A percentile compares a stretch with the other conserved stretches of the same genome.
These are phyloP conservation scores for Paralvinella palmiformis DNA, from an alignment of 1,140 invertebrate genomes.

Conservation along the genomic window DNA sequence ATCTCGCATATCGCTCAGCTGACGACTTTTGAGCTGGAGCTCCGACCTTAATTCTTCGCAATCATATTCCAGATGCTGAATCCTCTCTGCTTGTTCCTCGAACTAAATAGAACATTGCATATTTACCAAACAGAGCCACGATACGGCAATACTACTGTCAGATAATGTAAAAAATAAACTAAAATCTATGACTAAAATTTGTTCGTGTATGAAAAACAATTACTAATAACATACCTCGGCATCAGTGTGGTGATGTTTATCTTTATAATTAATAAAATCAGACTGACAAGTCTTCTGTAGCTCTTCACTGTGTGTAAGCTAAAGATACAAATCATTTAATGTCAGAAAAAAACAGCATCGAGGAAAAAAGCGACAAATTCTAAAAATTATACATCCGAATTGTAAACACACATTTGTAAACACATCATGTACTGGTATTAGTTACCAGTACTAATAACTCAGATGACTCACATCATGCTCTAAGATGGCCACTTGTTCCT, in stretches of 20 bases:
- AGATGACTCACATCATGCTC: conserved; percentile 32
- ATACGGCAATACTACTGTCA: background rate
- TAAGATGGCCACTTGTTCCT: conserved; percentile 29
- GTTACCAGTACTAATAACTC: background rate
- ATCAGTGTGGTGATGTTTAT: conserved; percentile 39
- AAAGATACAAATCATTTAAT: too few relatives aligned
- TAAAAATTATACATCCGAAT: too few relatives aligned
- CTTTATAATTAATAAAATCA: conserved; percentile 37
- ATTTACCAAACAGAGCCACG: too few relatives aligned
- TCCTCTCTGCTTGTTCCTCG: conserved; percentile 34
- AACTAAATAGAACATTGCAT: too few relatives aligned
- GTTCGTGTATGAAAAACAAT: too few relatives aligned
- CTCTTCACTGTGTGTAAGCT: conserved; percentile 30
- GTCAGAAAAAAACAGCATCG: too few relatives aligned
- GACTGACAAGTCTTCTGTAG: conserved; percentile 32
- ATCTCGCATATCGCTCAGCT: conserved; percentile 34
- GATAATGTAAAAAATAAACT: background rate
- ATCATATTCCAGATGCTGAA: conserved; percentile 40
- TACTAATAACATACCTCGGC: conserved; percentile 38
- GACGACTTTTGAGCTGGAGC: conserved; percentile 28
- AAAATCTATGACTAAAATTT: background rate
- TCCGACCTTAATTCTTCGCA: conserved; percentile 35
- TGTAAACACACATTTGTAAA: background rate
- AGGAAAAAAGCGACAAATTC: too few relatives aligned
- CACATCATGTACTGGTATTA: background rate